A percentile compares a stretch with the other conserved stretches of the same genome.
These are phyloP conservation scores for Bombus pascuorum DNA, from an alignment of 1,140 invertebrate species.

Conservation along the genomic window DNA sequence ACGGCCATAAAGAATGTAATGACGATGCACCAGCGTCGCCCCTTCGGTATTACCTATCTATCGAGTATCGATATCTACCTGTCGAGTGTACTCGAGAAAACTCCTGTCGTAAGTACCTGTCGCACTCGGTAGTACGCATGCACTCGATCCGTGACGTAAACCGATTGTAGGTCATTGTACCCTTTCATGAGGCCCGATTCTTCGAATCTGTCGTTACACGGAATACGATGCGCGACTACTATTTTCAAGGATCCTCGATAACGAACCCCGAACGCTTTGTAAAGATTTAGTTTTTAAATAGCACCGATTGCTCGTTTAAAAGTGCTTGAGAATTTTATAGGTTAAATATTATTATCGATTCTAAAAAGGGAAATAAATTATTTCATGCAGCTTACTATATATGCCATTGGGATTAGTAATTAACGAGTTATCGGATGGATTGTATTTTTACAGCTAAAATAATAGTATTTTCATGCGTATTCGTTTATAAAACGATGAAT, in stretches of 20 bases:
- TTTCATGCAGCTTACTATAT: no score
- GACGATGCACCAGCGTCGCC: background rate
- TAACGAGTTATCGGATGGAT: no score
- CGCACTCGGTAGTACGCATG: constrained; percentile 15
- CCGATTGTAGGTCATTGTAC: constrained; percentile 30
- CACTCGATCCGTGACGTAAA: constrained; percentile 30
- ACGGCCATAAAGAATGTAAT: constrained; percentile 36
- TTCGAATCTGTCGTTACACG: background rate
- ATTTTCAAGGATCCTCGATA: background rate
- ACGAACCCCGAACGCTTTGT: background rate
- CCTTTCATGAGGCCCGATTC: background rate
- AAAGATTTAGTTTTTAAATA: background rate
- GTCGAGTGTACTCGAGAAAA: constrained; percentile 32
- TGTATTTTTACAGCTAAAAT: no score
- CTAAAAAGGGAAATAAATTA: no score
- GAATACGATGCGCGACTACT: background rate
- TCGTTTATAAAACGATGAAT: no score
- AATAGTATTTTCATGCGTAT: no score
- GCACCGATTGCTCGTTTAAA: background rate
- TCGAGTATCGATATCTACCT: constrained; percentile 31
- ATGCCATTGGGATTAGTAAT: no score
- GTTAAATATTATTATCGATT: background rate
- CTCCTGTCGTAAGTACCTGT: background rate
- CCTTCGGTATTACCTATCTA: background rate
- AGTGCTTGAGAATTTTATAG: background rate